phyloP scores from a whole-genome alignment of 1,140 invertebrate genomes.

The Drosophila burlai region DNA sequence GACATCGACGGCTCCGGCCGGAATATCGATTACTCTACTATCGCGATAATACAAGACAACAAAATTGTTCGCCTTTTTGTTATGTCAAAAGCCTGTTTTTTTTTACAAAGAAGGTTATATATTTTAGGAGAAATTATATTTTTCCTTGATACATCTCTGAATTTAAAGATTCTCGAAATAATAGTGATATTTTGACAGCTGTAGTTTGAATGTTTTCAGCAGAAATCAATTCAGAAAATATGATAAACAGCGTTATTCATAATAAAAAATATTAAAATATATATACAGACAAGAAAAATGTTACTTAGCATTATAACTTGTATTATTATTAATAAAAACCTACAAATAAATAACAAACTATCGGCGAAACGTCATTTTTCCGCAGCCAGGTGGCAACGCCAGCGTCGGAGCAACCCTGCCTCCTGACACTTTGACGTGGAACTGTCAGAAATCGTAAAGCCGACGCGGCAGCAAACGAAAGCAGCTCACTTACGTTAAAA shows the following conservation, averaged over 20 bases:
- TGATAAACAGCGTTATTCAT: neutral
- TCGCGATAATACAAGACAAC: neutral
- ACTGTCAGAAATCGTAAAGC: constrained; percentile 25
- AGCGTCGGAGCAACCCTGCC: constrained; percentile 37
- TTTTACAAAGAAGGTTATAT: no score
- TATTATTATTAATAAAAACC: neutral
- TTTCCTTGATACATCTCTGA: no score
- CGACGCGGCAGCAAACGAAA: constrained; percentile 39
- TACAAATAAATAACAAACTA: no score
- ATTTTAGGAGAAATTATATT: neutral
- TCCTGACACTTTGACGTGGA: constrained; percentile 72
- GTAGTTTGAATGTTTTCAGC: neutral
- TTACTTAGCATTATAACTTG: neutral
- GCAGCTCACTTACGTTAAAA: constrained; percentile 54
- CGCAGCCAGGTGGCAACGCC: constrained; percentile 31
- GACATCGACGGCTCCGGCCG: neutral
- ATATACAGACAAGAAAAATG: neutral
- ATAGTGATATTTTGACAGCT: neutral
- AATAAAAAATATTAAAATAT: neutral
- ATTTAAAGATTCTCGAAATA: neutral
- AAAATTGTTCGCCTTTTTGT: neutral
- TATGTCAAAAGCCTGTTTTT: no score
- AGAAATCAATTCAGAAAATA: neutral
- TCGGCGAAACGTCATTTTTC: constrained; percentile 8
- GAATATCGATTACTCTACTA: neutral